Conservation (phyloP, 2,797 vertebrate genomes). For the Chaenodraco wilsoni region DNA sequence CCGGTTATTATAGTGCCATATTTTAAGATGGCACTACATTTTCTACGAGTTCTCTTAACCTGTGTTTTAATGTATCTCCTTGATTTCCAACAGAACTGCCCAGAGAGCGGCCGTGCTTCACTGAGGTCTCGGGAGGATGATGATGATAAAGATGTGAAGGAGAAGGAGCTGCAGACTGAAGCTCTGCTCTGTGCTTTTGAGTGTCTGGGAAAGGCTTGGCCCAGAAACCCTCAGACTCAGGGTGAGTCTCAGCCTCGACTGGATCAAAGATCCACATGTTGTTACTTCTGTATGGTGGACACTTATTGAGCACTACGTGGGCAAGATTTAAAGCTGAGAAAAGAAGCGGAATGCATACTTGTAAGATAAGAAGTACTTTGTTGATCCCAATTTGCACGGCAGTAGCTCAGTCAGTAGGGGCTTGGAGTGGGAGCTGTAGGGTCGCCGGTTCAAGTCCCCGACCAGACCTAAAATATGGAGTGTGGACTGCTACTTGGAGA, state of each 20-base stretch:
- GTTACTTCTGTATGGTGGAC: background rate
- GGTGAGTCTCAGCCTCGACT: conserved; percentile 73
- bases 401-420: no score
- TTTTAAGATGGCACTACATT: background rate
- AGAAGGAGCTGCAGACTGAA: conserved; percentile 90
- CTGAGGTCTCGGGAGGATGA: conserved; percentile 72
- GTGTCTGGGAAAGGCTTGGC: conserved; percentile 94
- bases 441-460: no score
- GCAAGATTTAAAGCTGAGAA: background rate
- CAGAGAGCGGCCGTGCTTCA: conserved; percentile 72
- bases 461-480: no score
- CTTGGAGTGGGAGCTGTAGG: no score
- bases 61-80: background rate
- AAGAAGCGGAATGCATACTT: no score
- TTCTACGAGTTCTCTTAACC: background rate
- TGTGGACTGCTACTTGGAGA: no score
- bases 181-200: conserved; percentile 92
- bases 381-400: no score
- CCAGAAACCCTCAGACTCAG: conserved; percentile 88
- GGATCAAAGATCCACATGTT: background rate
- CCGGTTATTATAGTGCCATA: background rate
- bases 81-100: conserved; percentile 83
- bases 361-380: no score
- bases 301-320: background rate
- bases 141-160: conserved; percentile 83